phyloP scores from a whole-genome alignment of 2,888 invertebrate genomes.

The Catocala fraxini region DNA sequence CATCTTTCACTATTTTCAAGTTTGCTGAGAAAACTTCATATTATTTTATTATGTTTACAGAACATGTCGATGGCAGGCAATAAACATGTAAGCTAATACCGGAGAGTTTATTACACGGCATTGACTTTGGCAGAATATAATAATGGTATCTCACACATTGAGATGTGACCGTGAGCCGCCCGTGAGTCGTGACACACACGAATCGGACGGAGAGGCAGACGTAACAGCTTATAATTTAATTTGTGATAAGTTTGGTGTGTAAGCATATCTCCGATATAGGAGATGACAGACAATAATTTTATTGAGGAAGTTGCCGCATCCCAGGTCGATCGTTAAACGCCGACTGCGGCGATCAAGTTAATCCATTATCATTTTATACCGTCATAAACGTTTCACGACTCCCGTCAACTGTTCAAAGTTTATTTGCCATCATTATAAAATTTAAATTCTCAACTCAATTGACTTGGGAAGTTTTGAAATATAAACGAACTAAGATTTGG shows the following conservation, averaged over 20 bases:
- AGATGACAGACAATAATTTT: slow-evolving; percentile 77
- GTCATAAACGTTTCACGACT: slow-evolving; percentile 83
- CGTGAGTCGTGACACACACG: slow-evolving; percentile 7
- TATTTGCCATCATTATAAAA: slow-evolving; percentile 67
- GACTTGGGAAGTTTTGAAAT: slow-evolving; percentile 36
- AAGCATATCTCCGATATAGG: slow-evolving; percentile 47
- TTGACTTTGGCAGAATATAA: neutral
- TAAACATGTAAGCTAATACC: too few relatives aligned
- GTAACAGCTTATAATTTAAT: slow-evolving; percentile 15
- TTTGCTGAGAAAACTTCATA: too few relatives aligned
- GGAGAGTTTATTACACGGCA: too few relatives aligned
- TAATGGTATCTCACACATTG: slow-evolving; percentile 7
- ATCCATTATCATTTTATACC: slow-evolving; percentile 85
- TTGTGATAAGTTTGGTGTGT: slow-evolving; percentile 40
- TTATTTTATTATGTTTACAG: too few relatives aligned
- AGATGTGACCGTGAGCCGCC: slow-evolving; percentile 2
- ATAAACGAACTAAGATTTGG: slow-evolving; percentile 27
- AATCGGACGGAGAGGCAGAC: slow-evolving; percentile 5
- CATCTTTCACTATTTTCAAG: too few relatives aligned
- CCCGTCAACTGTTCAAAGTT: slow-evolving; percentile 73
- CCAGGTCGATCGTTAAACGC: slow-evolving; percentile 78
- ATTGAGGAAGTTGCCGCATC: slow-evolving; percentile 83
- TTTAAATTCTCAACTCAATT: slow-evolving; percentile 55
- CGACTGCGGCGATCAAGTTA: slow-evolving; percentile 78
- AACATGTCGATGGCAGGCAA: too few relatives aligned